Evolutionary conservation across 1,140 invertebrate species (phyloP).

Genomic region (Drosophila kurseongensis): DNA sequence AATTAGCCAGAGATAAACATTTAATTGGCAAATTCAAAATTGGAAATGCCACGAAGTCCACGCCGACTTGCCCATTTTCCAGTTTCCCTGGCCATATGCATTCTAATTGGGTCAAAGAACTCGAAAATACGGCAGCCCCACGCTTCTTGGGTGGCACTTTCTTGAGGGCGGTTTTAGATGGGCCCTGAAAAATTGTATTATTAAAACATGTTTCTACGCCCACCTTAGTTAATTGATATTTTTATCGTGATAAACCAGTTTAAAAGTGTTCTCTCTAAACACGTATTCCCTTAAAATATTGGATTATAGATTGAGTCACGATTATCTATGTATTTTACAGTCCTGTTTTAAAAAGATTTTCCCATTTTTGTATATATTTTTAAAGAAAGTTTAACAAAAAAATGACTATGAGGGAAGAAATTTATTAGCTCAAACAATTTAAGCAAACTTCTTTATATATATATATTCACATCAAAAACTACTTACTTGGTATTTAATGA

Average conservation of each 20-base stretch:
- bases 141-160: constrained; percentile 27
- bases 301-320: no score
- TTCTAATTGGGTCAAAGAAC: constrained; percentile 62
- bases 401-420: no score
- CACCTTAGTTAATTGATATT: neutral
- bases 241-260: neutral
- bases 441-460: no score
- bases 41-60: constrained; percentile 55
- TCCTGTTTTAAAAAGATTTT: no score
- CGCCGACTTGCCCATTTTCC: constrained; percentile 6
- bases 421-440: no score
- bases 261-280: no score
- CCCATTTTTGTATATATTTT: neutral
- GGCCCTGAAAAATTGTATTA: neutral
- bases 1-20: constrained; percentile 79
- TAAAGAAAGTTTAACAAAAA: no score
- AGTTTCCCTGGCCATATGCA: constrained; percentile 49
- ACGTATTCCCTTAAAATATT: no score
- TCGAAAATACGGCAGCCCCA: neutral
- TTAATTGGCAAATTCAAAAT: constrained; percentile 78
- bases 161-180: neutral
- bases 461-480: no score
- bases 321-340: no score
- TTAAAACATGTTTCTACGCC: neutral
- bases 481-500: no score